A percentile compares a stretch with the other conserved stretches of the same genome.
phyloP scores from a whole-genome alignment of 2,888 invertebrate species.

The Hoplodrina blanda region DNA sequence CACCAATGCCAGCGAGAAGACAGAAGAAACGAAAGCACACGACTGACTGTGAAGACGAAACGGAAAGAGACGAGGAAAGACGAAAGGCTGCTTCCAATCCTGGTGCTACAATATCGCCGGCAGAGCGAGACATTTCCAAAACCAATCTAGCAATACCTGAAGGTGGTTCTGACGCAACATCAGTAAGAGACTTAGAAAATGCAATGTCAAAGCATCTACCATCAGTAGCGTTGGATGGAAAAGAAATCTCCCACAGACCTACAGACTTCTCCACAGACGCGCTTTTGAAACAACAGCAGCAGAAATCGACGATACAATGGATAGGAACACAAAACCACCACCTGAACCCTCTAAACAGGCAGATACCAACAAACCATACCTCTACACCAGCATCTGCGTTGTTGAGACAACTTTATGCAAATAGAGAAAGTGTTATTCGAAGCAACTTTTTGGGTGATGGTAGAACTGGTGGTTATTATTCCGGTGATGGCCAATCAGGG shows the following conservation, averaged over 20 bases:
- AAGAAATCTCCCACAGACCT: conserved; percentile 92
- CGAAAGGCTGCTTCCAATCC: conserved; percentile 86
- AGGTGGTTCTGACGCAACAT: conserved; percentile 88
- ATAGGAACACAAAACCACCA: conserved; percentile 95
- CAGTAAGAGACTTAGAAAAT: conserved; percentile 98
- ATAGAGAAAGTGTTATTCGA: conserved; percentile 98
- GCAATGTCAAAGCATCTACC: conserved; percentile 99
- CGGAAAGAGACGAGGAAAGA: conserved; percentile 85
- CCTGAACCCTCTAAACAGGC: conserved; percentile 91
- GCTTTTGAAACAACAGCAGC: conserved; percentile 94
- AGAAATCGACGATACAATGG: conserved; percentile 97
- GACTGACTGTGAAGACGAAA: conserved; percentile 84
- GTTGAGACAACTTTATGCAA: conserved; percentile 97
- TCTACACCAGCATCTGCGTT: conserved; percentile 97
- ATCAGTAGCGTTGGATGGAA: conserved; percentile 86
- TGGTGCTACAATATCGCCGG: conserved; percentile 82
- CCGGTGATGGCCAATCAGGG: conserved; percentile 92
- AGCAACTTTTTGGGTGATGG: conserved; percentile 93
- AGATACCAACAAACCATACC: conserved; percentile 89
- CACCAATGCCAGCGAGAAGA: conserved; percentile 92
- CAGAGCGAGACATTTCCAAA: conserved; percentile 85
- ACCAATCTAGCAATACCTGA: conserved; percentile 83
- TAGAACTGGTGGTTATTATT: conserved; percentile 86
- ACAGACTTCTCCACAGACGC: conserved; percentile 97
- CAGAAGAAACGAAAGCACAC: conserved; percentile 88